Evolutionary conservation across 1,140 invertebrate species (phyloP).

Genomic region (Hycleus phaleratus): DNA sequence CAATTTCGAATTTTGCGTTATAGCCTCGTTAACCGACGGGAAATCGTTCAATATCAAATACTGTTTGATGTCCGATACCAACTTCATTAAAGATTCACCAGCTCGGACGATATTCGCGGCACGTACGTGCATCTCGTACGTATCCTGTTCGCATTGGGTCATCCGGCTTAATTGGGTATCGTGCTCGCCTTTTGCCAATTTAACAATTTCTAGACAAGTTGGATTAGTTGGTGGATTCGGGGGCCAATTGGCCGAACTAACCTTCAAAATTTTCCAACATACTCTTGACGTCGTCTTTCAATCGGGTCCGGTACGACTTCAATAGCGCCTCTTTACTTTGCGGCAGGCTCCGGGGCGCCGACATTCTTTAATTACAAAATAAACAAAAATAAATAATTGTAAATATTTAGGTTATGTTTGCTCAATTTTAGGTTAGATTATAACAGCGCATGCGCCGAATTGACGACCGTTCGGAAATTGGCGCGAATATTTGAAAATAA

Average conservation of each 20-base stretch:
- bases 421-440: too few species aligned
- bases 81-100: conserved; percentile 91
- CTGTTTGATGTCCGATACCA: conserved; percentile 94
- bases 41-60: conserved; percentile 96
- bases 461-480: too few species aligned
- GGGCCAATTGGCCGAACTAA: conserved; percentile 36
- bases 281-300: conserved; percentile 93
- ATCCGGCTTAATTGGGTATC: conserved; percentile 80
- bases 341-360: conserved; percentile 57
- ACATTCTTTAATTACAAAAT: conserved; percentile 38
- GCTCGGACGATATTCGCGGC: conserved; percentile 92
- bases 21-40: conserved; percentile 92
- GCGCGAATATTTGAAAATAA: too few species aligned
- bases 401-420: too few species aligned
- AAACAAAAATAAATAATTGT: too few species aligned
- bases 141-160: conserved; percentile 89
- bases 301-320: conserved; percentile 84
- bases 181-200: conserved; percentile 86
- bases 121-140: conserved; percentile 94
- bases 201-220: conserved; percentile 72
- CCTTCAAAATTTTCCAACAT: conserved; percentile 96
- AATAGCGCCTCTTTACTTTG: conserved; percentile 91
- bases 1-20: conserved; percentile 81
- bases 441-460: too few species aligned
- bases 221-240: background rate